Base-by-base conservation (phyloP, 2,113 vertebrate species). In the Apeltes quadracus region DNA sequence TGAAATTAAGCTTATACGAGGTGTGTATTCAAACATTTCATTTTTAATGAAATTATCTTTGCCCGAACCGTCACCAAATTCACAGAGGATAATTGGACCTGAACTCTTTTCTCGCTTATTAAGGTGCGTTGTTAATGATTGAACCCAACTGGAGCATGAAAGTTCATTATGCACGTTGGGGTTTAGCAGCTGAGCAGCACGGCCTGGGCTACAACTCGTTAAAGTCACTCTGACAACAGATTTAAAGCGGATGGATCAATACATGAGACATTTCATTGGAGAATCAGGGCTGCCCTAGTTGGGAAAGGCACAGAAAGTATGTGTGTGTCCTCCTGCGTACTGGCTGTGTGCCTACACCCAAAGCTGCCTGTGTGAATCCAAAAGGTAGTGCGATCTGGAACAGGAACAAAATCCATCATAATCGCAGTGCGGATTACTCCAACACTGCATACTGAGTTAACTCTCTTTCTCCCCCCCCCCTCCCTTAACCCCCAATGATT, bases 351-450 rank as follows among this genome's bases (percentile, higher is more conserved):
- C 70, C 25, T 58, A 43, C 27, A 36, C 51, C 32, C 39, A 0
- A 43, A 46, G 65, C 58, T 32, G 67, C 69, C 50, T 20, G 53
- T 39, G 75, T 44, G 66, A 15, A 56, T 41, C 63, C 8, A 66
- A 77, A 75, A 75, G 63, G 81, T 75, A 79, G 75, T 6, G 61
- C 43, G 55, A 80, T 78, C 73, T 82, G 71, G 81, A 86, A 74
- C 7, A n/a, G 66, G 76, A 84, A 74, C 76, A 81, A 74, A 86
- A 93, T 93, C 91, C 87, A 91, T 93, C 92, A 90, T 81, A 85
- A 85, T 90, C 71, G 55, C 72, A 22, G 81, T 66, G 82, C 56
- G 54, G 79, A 87, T 89, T 84, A 87, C 88, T 86, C 76, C 61
- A 68, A 75, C 64, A n/a, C 76, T 82, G 84, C 90, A 87, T 90